Evolutionary conservation across 2,888 invertebrate genomes (phyloP).

Genomic region (Himalopsyche tibetana): DNA sequence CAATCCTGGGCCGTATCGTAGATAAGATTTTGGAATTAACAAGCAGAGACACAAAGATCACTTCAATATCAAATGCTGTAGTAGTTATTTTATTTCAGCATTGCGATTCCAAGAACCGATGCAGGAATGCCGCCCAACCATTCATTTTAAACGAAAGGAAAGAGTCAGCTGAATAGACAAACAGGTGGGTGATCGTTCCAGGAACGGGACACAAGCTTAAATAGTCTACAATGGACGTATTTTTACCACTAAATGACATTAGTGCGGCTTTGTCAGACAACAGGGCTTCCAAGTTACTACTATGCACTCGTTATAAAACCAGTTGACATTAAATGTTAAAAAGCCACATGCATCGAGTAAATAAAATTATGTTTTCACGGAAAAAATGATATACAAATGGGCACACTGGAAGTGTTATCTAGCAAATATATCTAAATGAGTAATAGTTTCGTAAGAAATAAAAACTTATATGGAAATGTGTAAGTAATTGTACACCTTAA

Average conservation of each 20-base stretch:
- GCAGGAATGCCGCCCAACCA: background rate
- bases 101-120: background rate
- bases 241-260: conserved; percentile 5
- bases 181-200: conserved; percentile 31
- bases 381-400: too few species aligned
- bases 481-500: too few species aligned
- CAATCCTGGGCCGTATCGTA: too few species aligned
- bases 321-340: too few species aligned
- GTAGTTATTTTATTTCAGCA: background rate
- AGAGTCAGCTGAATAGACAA: conserved; percentile 36
- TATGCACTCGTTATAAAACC: too few species aligned
- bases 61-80: background rate
- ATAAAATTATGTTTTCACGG: too few species aligned
- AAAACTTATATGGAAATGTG: too few species aligned
- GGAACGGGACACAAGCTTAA: background rate
- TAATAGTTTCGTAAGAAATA: too few species aligned
- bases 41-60: background rate
- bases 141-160: background rate
- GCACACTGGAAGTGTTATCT: too few species aligned
- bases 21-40: too few species aligned
- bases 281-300: background rate
- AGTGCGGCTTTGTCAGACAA: background rate
- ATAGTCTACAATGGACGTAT: background rate
- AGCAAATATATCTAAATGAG: too few species aligned
- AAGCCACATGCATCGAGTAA: too few species aligned